phyloP scores from a whole-genome alignment of 2,113 vertebrate species.

The Zosterops japonicus region DNA sequence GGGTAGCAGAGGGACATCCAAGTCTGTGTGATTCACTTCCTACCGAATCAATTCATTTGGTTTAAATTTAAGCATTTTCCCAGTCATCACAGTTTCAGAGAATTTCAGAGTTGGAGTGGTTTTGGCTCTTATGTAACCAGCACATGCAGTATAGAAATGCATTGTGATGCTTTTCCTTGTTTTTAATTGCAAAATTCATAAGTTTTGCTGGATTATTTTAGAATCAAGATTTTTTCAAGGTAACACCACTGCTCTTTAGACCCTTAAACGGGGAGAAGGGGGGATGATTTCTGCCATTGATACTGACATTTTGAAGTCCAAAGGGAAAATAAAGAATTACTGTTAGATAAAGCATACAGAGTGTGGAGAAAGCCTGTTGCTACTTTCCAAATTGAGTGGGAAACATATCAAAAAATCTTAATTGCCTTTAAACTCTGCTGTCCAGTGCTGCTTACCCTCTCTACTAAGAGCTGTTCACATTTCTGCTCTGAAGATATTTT shows the following conservation, averaged over 20 bases:
- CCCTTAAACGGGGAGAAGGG: not conserved
- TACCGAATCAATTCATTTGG: constrained; percentile 9
- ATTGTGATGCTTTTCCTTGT: not conserved
- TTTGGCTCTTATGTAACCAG: not conserved
- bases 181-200: not conserved
- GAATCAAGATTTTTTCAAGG: not conserved
- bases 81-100: not conserved
- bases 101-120: not conserved
- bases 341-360: not conserved
- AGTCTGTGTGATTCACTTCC: constrained; percentile 39
- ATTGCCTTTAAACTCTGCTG: not conserved
- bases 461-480: not conserved
- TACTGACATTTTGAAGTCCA: not conserved
- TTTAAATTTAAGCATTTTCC: constrained; percentile 7
- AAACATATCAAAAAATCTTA: not conserved
- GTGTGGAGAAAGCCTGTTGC: not conserved
- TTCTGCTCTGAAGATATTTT: not conserved
- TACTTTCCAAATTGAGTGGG: not conserved
- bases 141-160: not conserved
- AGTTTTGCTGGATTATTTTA: not conserved
- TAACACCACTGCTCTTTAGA: not conserved
- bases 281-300: not conserved
- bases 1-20: not conserved
- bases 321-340: not conserved
- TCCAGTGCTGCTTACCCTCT: not conserved